phyloP scores from a whole-genome alignment of 2,888 invertebrate species.

The Drosophila algonquin region DNA sequence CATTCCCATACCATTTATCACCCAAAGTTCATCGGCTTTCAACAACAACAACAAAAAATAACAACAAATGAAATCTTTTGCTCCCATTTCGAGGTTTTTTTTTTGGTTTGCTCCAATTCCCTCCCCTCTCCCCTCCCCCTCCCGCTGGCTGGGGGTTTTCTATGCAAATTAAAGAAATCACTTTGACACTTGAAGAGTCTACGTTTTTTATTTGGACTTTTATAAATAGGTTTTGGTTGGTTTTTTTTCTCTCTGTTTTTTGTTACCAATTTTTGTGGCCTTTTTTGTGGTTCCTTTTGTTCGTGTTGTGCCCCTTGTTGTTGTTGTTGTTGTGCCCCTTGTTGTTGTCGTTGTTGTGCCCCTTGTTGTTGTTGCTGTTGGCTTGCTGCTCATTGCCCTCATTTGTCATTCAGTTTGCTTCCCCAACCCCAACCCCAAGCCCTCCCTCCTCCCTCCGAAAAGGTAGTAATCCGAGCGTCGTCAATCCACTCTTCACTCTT shows the following conservation, averaged over 20 bases:
- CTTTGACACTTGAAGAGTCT: conserved; percentile 27
- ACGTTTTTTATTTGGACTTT: conserved; percentile 5
- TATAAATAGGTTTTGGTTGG: conserved; percentile 47
- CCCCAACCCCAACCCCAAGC: background rate
- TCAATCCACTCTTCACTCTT: conserved; percentile 30
- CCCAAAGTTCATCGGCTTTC: conserved; percentile 7
- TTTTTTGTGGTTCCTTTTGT: conserved; percentile 10
- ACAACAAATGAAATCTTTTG: conserved; percentile 14
- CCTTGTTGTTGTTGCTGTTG: conserved; percentile 22
- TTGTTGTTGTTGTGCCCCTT: conserved; percentile 18
- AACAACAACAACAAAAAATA: background rate
- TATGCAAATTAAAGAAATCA: conserved; percentile 40
- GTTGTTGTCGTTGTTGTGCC: conserved; percentile 22
- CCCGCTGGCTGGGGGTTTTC: background rate
- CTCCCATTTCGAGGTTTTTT: conserved; percentile 20
- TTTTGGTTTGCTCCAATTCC: conserved; percentile 18
- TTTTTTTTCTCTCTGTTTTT: conserved; percentile 27
- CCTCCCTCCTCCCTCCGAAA: background rate
- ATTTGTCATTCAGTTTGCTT: conserved; percentile 66
- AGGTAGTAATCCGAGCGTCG: conserved; percentile 67
- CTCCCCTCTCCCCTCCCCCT: too few species aligned
- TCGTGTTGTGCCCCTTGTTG: conserved; percentile 3
- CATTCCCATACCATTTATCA: background rate
- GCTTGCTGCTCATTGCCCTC: conserved; percentile 49
- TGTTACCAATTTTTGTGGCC: conserved; percentile 42